Conservation (phyloP, 2,113 vertebrate species). For the Gnathonemus echidnorhynchus region DNA sequence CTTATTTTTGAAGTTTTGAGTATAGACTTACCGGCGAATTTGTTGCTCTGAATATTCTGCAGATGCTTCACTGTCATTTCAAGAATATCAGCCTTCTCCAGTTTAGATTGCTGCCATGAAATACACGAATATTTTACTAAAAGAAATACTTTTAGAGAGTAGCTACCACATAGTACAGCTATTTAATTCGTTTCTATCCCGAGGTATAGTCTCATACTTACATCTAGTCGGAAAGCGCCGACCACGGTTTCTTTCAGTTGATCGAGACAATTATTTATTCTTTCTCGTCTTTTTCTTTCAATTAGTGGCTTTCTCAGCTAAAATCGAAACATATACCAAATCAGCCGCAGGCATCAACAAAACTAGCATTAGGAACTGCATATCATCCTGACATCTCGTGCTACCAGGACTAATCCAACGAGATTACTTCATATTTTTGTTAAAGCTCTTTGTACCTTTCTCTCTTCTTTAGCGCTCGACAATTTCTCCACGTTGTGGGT, state of each 20-base stretch:
- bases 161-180: background rate
- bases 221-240: conserved; percentile 75
- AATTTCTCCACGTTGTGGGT: conserved; percentile 53
- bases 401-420: background rate
- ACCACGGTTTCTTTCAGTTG: conserved; percentile 81
- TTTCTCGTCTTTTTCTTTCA: conserved; percentile 78
- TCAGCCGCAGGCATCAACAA: conserved; percentile 19
- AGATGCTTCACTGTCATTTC: conserved; percentile 90
- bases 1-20: conserved; percentile 4
- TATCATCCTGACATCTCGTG: background rate
- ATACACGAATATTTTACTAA: conserved; percentile 11
- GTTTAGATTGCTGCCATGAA: conserved; percentile 73
- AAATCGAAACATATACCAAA: conserved; percentile 8
- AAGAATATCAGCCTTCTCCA: conserved; percentile 84
- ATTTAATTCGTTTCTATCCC: background rate
- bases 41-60: conserved; percentile 75
- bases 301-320: conserved; percentile 83
- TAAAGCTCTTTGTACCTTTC: conserved; percentile 66
- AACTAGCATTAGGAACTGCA: background rate
- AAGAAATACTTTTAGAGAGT: background rate
- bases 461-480: conserved; percentile 70
- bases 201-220: conserved; percentile 51
- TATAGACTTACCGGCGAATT: conserved; percentile 61
- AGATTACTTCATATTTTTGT: background rate
- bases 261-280: conserved; percentile 82